Conservation (phyloP, 2,113 vertebrate genomes). For the Psettodes erumei region DNA sequence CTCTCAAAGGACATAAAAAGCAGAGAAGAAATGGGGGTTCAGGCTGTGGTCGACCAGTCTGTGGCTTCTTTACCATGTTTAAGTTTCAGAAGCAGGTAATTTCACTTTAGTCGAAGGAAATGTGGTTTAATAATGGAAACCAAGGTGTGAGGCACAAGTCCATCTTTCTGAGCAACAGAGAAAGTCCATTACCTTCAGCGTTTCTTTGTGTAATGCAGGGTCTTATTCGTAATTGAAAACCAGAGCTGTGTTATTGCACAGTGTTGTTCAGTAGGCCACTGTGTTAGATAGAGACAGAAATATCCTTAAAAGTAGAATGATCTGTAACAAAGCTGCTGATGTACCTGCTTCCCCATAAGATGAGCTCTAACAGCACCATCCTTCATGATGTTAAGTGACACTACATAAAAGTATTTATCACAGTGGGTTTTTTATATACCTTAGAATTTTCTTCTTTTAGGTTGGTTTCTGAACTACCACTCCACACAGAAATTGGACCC, state of each 20-base stretch:
- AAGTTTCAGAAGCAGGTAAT: conserved; percentile 73
- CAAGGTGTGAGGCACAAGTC: conserved; percentile 67
- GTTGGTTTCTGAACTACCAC: not conserved
- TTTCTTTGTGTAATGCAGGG: conserved; percentile 73
- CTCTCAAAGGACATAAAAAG: conserved; percentile 32
- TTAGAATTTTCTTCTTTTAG: not conserved
- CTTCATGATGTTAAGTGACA: not conserved
- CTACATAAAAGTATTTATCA: not conserved
- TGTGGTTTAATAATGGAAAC: conserved; percentile 80
- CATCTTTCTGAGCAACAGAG: conserved; percentile 73
- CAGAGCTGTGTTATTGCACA: conserved; percentile 54
- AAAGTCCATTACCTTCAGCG: conserved; percentile 81
- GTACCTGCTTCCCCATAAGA: not conserved
- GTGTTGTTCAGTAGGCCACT: conserved; percentile 20
- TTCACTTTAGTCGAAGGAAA: conserved; percentile 64
- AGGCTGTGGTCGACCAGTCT: conserved; percentile 32
- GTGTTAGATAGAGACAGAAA: conserved; percentile 41
- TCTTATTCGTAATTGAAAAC: conserved; percentile 79
- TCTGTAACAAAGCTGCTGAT: not conserved
- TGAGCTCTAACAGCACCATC: conserved; percentile 1
- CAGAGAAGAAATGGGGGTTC: conserved; percentile 60
- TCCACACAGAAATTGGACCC: not conserved
- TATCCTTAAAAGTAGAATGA: conserved; percentile 32
- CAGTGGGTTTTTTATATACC: too few species aligned
- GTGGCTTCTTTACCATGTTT: conserved; percentile 35